phyloP scores from a whole-genome alignment of 2,797 vertebrate species.

The Cyprinodon diabolis region DNA sequence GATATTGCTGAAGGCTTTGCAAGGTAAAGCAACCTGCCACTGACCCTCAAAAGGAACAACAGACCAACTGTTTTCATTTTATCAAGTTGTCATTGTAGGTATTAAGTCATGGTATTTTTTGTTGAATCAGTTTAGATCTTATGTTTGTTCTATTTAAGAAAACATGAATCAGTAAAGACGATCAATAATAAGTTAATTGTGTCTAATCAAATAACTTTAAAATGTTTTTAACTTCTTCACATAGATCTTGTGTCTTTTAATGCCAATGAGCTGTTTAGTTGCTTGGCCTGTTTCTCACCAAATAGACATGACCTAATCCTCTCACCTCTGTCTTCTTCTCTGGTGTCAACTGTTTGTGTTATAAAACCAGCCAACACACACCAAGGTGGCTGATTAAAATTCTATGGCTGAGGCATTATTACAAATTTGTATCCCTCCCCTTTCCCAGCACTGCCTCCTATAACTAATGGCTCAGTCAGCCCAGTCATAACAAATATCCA shows the following conservation, averaged over 20 bases:
- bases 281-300: slow-evolving; percentile 11
- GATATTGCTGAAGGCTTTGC: neutral
- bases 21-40: neutral
- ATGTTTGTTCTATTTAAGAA: slow-evolving; percentile 38
- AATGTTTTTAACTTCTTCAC: slow-evolving; percentile 1
- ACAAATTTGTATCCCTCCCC: slow-evolving; percentile 77
- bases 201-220: neutral
- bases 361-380: slow-evolving; percentile 37
- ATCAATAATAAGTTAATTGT: slow-evolving; percentile 36
- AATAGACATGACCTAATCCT: slow-evolving; percentile 46
- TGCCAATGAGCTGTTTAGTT: slow-evolving; percentile 9
- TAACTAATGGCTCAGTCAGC: slow-evolving; percentile 83
- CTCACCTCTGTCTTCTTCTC: slow-evolving; percentile 61
- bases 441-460: slow-evolving; percentile 76
- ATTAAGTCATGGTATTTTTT: neutral
- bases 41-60: neutral
- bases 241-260: slow-evolving; percentile 7
- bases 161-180: slow-evolving; percentile 28
- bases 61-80: neutral
- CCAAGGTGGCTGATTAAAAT: slow-evolving; percentile 80
- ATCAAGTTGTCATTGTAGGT: neutral
- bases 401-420: slow-evolving; percentile 76
- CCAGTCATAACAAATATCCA: slow-evolving; percentile 84
- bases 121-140: slow-evolving; percentile 40
- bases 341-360: slow-evolving; percentile 61